A percentile compares a stretch with the other conserved stretches of the same genome.
Conservation (phyloP, 1,140 invertebrate species). For the Dendroctonus valens region DNA sequence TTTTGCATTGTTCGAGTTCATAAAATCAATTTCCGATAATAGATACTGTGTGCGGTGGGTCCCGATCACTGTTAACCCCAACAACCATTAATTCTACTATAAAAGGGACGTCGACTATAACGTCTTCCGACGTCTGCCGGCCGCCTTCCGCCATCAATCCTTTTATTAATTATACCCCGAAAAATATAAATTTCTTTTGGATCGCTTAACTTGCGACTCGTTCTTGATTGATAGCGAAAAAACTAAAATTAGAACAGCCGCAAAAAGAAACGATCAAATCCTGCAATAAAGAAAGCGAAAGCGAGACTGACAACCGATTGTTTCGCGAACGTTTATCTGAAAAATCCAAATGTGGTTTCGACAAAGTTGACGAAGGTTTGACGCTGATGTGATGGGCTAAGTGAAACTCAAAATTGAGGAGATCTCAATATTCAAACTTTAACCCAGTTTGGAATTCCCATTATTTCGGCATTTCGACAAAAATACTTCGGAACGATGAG, state of each 20-base stretch:
- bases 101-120: constrained; percentile 10
- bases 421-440: too few species aligned
- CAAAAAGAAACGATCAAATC: too few species aligned
- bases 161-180: constrained; percentile 17
- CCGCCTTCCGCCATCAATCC: not conserved
- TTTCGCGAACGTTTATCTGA: not conserved
- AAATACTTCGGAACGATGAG: too few species aligned
- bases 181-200: not conserved
- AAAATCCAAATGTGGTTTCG: not conserved
- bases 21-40: constrained; percentile 4
- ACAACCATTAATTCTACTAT: constrained; percentile 16
- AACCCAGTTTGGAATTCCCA: too few species aligned
- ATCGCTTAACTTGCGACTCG: not conserved
- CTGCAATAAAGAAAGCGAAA: too few species aligned
- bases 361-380: constrained; percentile 9
- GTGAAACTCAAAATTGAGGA: constrained; percentile 2
- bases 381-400: constrained; percentile 4
- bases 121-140: constrained; percentile 3
- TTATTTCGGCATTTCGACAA: too few species aligned
- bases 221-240: not conserved
- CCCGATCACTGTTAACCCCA: constrained; percentile 14
- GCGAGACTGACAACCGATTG: not conserved
- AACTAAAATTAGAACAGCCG: not conserved
- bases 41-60: constrained; percentile 3
- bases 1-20: too few species aligned